Evolutionary conservation across 2,113 vertebrate species (phyloP), one percentile per base, ranked within the genome.

Genomic region (Dicaeum eximium): DNA sequence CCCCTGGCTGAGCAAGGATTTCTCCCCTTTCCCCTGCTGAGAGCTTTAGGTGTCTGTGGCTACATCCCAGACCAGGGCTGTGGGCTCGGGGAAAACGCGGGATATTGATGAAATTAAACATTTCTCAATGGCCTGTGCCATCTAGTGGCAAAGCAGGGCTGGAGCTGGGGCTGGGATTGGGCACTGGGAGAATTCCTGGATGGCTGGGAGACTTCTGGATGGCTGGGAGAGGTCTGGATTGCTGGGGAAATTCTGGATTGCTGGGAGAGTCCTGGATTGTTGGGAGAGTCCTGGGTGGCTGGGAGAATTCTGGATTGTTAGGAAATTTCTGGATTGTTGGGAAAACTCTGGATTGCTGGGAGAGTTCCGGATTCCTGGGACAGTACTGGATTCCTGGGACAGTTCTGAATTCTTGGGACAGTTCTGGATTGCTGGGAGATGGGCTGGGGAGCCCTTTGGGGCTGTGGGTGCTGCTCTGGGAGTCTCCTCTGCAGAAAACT

Each of bases 111-210:
- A n/a, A 80, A 79, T 19, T 0, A 10, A 57, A 9, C 65, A 97
- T 97, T 97, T 97, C 91, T 92, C 95, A 97, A 91, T 94, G 94
- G 62, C 96, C 96, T 95, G 88, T 96, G 97, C 97, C 97, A 97
- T 93, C 97, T 97, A 97, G 97, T 64, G 97, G 97, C 37, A 85
- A 93, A 88, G 88, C 33, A 4, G 82, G 45, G 95, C 77, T 77
- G 95, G 71, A 94, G 86, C 96, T 5, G 56, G 33, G 6, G 62
- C 13, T 1, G 60, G 14, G 30, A 27, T 4, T 4, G 35, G 18
- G 45, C 0, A 0, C 37, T 2, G 37, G 11, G 50, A 72, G 11
- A 11, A 1, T 35, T 35, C n/a, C 33, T 35, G 56, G 40, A 16
- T 6, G 4, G 60, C 28, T 42, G 61, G 28, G 61, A 62, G 19